Conservation (phyloP, 2,113 vertebrate species). For the Gracilinanus agilis region DNA sequence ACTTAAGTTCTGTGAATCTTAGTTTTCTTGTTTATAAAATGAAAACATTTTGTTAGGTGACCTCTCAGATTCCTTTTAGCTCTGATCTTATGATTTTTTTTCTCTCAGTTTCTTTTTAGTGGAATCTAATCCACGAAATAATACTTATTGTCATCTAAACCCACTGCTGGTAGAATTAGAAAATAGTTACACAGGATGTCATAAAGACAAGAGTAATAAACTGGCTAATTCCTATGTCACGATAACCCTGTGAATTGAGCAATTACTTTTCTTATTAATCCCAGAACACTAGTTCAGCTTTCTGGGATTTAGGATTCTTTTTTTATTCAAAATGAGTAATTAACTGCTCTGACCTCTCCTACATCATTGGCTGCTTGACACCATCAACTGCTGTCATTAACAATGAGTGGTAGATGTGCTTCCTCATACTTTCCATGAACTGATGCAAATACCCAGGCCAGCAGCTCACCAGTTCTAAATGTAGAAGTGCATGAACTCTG, state of each 20-base stretch:
- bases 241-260: constrained; percentile 72
- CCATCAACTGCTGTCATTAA: constrained; percentile 62
- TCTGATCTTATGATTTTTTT: constrained; percentile 11
- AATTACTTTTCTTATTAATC: constrained; percentile 71
- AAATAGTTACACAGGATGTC: constrained; percentile 39
- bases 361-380: constrained; percentile 71
- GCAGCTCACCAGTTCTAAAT: constrained; percentile 61
- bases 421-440: constrained; percentile 56
- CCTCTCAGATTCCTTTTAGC: not conserved
- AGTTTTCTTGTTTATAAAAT: not conserved
- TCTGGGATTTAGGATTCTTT: constrained; percentile 66
- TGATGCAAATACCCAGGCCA: not conserved
- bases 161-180: constrained; percentile 62
- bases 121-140: constrained; percentile 36
- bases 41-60: not conserved
- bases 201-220: constrained; percentile 53
- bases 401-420: constrained; percentile 56
- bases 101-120: constrained; percentile 49
- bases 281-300: constrained; percentile 68
- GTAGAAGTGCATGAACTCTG: not conserved
- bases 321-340: constrained; percentile 74
- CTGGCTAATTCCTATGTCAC: constrained; percentile 68
- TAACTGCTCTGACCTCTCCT: constrained; percentile 76
- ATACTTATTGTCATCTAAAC: constrained; percentile 36
- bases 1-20: not conserved